Percentiles rank a stretch among this genome's conserved stretches.
phyloP scores from a whole-genome alignment of 2,113 vertebrate species.

The Antechinus flavipes region DNA sequence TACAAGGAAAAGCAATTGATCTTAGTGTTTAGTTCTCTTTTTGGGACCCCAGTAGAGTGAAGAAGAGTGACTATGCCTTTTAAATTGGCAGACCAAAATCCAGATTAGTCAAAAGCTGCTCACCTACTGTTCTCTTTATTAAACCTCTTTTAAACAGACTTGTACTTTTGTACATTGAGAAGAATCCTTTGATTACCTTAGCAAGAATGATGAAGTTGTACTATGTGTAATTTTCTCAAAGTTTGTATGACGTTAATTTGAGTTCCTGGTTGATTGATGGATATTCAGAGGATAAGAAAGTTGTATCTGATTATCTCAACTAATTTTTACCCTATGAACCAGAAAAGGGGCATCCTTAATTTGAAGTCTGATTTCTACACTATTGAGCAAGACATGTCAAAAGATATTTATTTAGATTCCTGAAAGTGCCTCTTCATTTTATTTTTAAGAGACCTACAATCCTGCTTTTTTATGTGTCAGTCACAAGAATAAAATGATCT shows the following conservation, averaged over 20 bases:
- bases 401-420: conserved; percentile 45
- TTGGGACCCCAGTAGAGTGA: conserved; percentile 50
- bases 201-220: conserved; percentile 7
- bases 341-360: conserved; percentile 26
- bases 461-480: conserved; percentile 49
- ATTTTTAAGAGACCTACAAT: conserved; percentile 16
- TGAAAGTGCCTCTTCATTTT: conserved; percentile 50
- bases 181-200: conserved; percentile 7
- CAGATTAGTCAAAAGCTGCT: conserved; percentile 35
- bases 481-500: conserved; percentile 68
- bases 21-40: conserved; percentile 44
- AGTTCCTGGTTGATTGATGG: conserved; percentile 19
- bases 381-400: conserved; percentile 32
- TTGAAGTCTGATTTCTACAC: conserved; percentile 1
- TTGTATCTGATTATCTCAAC: conserved; percentile 13
- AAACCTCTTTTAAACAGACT: conserved; percentile 7
- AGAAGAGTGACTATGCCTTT: conserved; percentile 22
- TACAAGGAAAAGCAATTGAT: conserved; percentile 64
- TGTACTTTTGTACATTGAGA: neutral
- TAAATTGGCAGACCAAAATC: neutral
- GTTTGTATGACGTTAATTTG: conserved; percentile 14
- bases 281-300: conserved; percentile 35
- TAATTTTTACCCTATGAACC: conserved; percentile 16
- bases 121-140: conserved; percentile 8
- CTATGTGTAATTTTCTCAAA: conserved; percentile 28